These are phyloP conservation scores for Cyrtodaria siliqua DNA, from an alignment of 2,888 invertebrate species.

Conservation along the genomic window DNA sequence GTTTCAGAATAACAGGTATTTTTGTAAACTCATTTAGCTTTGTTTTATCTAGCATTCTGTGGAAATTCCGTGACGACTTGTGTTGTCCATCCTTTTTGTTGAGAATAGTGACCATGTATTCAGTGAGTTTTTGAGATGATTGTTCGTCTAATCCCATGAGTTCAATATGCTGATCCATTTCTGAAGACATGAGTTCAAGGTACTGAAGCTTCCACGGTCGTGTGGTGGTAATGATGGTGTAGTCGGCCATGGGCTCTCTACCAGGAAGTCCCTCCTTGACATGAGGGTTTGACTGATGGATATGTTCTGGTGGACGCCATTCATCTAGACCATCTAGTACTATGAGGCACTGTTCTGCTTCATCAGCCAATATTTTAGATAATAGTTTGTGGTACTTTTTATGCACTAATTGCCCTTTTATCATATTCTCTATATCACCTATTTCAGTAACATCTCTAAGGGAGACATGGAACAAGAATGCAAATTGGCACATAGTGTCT, in stretches of 20 bases:
- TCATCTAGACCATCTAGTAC: background rate
- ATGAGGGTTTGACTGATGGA: background rate
- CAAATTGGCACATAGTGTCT: too few species aligned
- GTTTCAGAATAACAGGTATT: too few species aligned
- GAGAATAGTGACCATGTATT: too few species aligned
- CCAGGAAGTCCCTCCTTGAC: background rate
- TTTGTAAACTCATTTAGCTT: background rate
- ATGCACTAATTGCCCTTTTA: too few species aligned
- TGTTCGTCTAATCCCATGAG: background rate
- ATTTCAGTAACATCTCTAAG: too few species aligned
- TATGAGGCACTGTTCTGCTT: background rate
- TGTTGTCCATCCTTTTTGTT: too few species aligned
- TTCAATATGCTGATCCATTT: background rate
- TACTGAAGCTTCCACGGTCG: background rate
- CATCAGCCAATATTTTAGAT: too few species aligned
- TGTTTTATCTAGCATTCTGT: background rate
- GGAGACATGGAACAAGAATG: too few species aligned
- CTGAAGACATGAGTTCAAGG: background rate
- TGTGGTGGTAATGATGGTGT: background rate
- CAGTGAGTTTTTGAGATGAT: too few species aligned
- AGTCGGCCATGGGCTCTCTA: background rate
- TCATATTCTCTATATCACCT: too few species aligned
- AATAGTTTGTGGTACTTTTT: too few species aligned
- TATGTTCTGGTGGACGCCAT: background rate
- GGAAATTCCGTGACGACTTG: too few species aligned